Evolutionary conservation across 2,113 vertebrate species (phyloP).

Genomic region (Ibidorhyncha struthersii): DNA sequence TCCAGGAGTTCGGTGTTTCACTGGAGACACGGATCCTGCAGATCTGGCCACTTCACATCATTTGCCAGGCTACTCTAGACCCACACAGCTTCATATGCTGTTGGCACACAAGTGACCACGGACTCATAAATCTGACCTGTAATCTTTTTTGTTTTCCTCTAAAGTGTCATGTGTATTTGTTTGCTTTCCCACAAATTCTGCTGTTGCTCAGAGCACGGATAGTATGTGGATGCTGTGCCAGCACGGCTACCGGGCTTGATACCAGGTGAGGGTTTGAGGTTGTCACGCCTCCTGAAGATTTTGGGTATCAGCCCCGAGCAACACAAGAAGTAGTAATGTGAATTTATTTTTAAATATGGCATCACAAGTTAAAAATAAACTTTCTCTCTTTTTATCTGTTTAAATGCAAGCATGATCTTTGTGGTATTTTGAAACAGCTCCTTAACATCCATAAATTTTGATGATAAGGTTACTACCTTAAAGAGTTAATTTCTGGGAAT

Average conservation of each 20-base stretch:
- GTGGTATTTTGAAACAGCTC: neutral
- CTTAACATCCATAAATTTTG: neutral
- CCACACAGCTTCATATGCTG: neutral
- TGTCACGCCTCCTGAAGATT: neutral
- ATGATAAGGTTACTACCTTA: neutral
- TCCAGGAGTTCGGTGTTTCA: neutral
- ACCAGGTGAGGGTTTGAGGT: neutral
- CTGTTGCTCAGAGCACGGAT: neutral
- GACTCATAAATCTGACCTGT: neutral
- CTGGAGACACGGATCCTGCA: neutral
- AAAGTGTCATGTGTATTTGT: neutral
- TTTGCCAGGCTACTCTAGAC: neutral
- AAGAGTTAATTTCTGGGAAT: neutral
- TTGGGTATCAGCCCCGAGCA: neutral
- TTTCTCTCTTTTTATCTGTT: neutral
- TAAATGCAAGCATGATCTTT: neutral
- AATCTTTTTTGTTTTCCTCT: neutral
- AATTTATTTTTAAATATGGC: neutral
- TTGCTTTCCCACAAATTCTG: neutral
- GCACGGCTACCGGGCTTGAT: neutral
- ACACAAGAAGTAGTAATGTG: neutral
- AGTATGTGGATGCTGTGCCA: neutral
- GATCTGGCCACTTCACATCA: neutral
- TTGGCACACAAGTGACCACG: neutral
- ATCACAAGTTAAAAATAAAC: neutral